Evolutionary conservation across 2,797 vertebrate genomes (phyloP), one percentile per base, ranked within the genome.

Genomic region (Coranthus polyacanthus): DNA sequence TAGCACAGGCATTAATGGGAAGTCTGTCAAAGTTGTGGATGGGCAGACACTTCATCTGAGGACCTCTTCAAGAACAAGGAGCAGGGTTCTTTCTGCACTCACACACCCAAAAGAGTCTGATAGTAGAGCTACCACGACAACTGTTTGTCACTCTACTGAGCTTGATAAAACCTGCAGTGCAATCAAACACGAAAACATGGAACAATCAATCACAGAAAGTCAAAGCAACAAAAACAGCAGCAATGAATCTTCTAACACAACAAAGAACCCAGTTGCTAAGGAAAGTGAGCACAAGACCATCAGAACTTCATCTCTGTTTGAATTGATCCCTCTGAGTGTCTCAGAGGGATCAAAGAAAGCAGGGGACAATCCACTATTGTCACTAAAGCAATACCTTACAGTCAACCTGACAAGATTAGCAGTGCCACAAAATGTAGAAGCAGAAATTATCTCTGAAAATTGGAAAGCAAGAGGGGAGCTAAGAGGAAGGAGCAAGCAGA

Each of bases 381-480:
- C 86, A 24, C 79, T 93, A 68, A 94, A 88, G 73, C 92, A 92
- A 86, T 94, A 93, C 58, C 79, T 94, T 22, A 92, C 79, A 12
- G 92, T 95, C 46, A 87, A 68, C 61, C 82, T 95, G 26, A 93
- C 87, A 6, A 85, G 94, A 78, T 63, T 95, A 50, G 64, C 90
- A 2, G 13, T 90, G 57, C 78, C 78, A 26, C 79, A 55, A 22
- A 59, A 65, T 55, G 12, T 59, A 63, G 72, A 65, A 54, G 61
- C 54, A 41, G 83, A 58, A 50, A 83, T 60, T 32, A 45, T 37
- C 15, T 22, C 49, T 45, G 67, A 80, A 49, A 76, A 37, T 9
- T 49, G 41, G 45, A 68, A 59, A 72, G 62, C 9, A 7, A 43
- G 62, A 12, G 71, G 46, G 54, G 20, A 21, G 45, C 18, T 72